phyloP scores from a whole-genome alignment of 2,888 invertebrate genomes.

The Eupithecia subfuscata region DNA sequence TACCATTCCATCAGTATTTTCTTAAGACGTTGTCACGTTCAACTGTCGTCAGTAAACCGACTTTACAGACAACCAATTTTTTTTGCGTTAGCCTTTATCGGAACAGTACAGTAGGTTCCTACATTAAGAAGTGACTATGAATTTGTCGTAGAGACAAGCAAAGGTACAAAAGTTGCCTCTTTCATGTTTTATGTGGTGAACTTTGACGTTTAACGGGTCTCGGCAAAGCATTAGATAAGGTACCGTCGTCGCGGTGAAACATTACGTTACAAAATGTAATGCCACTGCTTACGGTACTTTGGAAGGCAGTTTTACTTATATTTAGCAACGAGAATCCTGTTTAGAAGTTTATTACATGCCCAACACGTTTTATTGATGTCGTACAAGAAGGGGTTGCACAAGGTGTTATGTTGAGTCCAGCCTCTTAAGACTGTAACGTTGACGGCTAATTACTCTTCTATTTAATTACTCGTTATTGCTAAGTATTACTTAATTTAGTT shows the following conservation, averaged over 20 bases:
- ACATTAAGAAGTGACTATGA: not conserved
- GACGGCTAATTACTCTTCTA: not conserved
- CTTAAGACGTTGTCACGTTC: too few relatives aligned
- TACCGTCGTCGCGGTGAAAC: conserved; percentile 14
- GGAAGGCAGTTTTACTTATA: conserved; percentile 7
- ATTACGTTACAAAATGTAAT: conserved; percentile 30
- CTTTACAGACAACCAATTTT: too few relatives aligned
- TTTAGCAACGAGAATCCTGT: conserved; percentile 34
- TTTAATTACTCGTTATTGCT: conserved; percentile 1
- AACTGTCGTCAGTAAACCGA: too few relatives aligned
- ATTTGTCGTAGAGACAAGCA: not conserved
- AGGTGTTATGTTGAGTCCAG: conserved; percentile 25
- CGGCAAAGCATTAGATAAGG: conserved; percentile 28
- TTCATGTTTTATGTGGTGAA: not conserved
- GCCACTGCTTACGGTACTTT: conserved; percentile 24
- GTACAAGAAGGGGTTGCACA: conserved; percentile 32
- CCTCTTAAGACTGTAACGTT: not conserved
- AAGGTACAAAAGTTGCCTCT: not conserved
- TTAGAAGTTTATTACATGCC: conserved; percentile 30
- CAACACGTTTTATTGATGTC: conserved; percentile 27
- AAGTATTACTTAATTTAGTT: not conserved
- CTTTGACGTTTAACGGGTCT: conserved; percentile 21
- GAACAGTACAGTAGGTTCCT: not conserved
- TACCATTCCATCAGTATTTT: too few relatives aligned
- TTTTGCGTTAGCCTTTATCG: not conserved